These are phyloP conservation scores for Micoletzkya japonica DNA, from an alignment of 2,888 invertebrate species.

Conservation along the genomic window DNA sequence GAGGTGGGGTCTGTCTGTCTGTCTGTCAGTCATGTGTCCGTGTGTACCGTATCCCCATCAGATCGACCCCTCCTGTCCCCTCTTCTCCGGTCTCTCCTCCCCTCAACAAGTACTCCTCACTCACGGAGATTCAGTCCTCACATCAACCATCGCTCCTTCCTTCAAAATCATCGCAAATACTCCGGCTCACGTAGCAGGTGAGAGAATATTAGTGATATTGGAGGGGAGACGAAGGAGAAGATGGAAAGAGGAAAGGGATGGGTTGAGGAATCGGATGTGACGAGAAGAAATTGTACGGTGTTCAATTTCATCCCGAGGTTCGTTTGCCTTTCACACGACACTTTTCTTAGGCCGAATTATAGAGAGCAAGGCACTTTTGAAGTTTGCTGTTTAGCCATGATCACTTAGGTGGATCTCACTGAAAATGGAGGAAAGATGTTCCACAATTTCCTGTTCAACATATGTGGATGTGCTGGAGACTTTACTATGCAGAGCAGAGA, in stretches of 20 bases:
- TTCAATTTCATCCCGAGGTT: slow-evolving; percentile 98
- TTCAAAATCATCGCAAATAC: slow-evolving; percentile 81
- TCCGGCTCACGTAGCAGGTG: slow-evolving; percentile 66
- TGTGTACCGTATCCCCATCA: slow-evolving; percentile 66
- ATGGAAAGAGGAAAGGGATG: background rate
- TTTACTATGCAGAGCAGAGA: slow-evolving; percentile 44
- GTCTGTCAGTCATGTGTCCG: background rate
- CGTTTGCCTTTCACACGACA: background rate
- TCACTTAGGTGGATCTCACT: slow-evolving; percentile 17
- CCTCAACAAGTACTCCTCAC: slow-evolving; percentile 76
- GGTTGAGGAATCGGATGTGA: slow-evolving; percentile 83
- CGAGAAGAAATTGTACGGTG: slow-evolving; percentile 85
- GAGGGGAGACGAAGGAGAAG: background rate
- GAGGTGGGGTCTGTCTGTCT: background rate
- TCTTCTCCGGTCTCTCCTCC: slow-evolving; percentile 74
- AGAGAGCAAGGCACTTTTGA: background rate
- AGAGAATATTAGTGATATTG: background rate
- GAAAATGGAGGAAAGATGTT: slow-evolving; percentile 74
- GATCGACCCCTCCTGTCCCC: slow-evolving; percentile 82
- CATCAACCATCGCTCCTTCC: slow-evolving; percentile 78
- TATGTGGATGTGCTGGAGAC: slow-evolving; percentile 74
- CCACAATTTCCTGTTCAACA: slow-evolving; percentile 88
- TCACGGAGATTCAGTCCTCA: slow-evolving; percentile 91
- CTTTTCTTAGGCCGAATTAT: background rate
- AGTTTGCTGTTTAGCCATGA: background rate